A percentile compares a stretch with the other conserved stretches of the same genome.
Evolutionary conservation across 2,797 vertebrate genomes (phyloP).

Genomic region (Rhabdophis nuchalis): DNA sequence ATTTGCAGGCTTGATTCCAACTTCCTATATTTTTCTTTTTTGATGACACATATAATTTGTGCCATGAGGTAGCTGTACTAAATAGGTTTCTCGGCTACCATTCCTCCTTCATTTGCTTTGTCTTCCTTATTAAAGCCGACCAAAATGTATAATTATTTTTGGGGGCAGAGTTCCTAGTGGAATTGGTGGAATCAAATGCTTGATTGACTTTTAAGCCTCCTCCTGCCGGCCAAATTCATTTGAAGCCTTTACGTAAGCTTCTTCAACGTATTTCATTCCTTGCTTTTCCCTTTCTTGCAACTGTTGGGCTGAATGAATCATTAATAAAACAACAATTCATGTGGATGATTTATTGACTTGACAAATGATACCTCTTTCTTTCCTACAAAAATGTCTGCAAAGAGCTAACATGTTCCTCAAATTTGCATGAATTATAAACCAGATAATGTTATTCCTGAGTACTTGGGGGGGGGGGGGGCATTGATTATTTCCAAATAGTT

Average conservation of each 20-base stretch:
- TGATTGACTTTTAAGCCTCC: neutral
- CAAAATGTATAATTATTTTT: neutral
- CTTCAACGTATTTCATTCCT: neutral
- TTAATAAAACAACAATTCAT: constrained; percentile 50
- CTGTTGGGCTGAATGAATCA: constrained; percentile 20
- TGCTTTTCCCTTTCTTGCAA: neutral
- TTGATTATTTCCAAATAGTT: constrained; percentile 58
- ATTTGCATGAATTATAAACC: constrained; percentile 41
- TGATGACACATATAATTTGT: neutral
- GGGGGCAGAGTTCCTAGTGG: neutral
- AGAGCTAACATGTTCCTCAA: constrained; percentile 50
- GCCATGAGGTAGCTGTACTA: neutral
- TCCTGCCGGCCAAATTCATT: neutral
- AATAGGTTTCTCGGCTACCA: neutral
- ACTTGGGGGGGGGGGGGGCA: neutral
- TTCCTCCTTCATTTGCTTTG: fast-evolving
- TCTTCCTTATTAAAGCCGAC: neutral
- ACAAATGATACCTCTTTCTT: constrained; percentile 52
- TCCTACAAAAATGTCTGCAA: constrained; percentile 43
- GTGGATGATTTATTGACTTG: constrained; percentile 52
- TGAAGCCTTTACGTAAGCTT: neutral
- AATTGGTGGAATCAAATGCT: neutral
- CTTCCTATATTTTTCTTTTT: neutral
- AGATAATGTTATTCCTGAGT: constrained; percentile 27
- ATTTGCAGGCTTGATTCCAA: neutral